Evolutionary conservation across 2,113 vertebrate species (phyloP).

Genomic region (Corynorhinus townsendii): DNA sequence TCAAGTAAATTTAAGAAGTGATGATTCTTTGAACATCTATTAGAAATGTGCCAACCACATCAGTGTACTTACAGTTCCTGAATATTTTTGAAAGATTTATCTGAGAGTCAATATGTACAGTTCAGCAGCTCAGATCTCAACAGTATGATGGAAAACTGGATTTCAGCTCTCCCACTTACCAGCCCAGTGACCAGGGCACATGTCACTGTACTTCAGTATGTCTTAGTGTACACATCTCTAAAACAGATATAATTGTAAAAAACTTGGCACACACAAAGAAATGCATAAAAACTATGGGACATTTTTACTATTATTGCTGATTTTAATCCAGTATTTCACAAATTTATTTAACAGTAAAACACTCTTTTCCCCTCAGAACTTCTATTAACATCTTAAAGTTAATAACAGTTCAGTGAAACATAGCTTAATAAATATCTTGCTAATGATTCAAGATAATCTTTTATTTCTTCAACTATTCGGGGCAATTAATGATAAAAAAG

Average conservation of each 20-base stretch:
- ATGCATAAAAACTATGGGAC: not conserved
- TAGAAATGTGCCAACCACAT: not conserved
- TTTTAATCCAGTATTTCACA: slow-evolving; percentile 22
- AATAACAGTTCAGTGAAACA: not conserved
- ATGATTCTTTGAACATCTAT: not conserved
- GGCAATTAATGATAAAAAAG: not conserved
- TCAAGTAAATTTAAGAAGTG: not conserved
- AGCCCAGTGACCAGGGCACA: not conserved
- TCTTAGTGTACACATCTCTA: not conserved
- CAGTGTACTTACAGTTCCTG: not conserved
- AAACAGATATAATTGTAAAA: not conserved
- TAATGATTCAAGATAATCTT: not conserved
- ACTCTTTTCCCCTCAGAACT: not conserved
- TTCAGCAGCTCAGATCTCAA: not conserved
- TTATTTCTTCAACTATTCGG: not conserved
- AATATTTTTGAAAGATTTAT: not conserved
- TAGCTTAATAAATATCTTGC: not conserved
- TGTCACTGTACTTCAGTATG: not conserved
- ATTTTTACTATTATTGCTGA: slow-evolving; percentile 3
- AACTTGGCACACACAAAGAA: not conserved
- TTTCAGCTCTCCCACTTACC: not conserved
- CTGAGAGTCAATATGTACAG: not conserved
- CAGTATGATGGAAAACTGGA: not conserved
- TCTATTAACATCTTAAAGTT: slow-evolving; percentile 36
- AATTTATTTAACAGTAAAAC: slow-evolving; percentile 1